Conservation (phyloP, 2,797 vertebrate species). For the Saxicola maurus region DNA sequence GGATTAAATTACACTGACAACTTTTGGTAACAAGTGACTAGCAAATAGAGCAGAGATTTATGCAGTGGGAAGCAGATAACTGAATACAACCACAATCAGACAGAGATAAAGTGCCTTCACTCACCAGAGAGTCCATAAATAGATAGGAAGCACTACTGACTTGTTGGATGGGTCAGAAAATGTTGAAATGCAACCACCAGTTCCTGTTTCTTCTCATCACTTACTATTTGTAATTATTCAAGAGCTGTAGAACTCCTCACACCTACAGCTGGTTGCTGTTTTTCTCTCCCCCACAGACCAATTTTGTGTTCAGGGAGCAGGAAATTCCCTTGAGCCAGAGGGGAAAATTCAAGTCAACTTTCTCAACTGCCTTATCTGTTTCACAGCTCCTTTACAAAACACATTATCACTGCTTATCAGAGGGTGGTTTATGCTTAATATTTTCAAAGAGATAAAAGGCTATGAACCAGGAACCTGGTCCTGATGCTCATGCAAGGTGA, state of each 20-base stretch:
- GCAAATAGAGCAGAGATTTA: background rate
- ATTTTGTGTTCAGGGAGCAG: fast-evolving
- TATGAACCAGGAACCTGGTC: background rate
- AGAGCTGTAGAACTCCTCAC: background rate
- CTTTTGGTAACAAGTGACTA: background rate
- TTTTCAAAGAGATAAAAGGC: constrained; percentile 13
- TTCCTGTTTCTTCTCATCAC: background rate
- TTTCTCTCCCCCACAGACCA: background rate
- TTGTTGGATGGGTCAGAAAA: background rate
- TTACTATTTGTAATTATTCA: background rate
- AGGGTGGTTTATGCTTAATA: background rate
- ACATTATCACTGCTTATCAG: background rate
- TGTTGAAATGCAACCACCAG: background rate
- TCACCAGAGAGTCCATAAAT: background rate
- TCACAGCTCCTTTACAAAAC: background rate
- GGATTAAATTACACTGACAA: background rate
- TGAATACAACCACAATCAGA: background rate
- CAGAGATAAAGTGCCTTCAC: background rate
- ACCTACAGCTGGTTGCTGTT: background rate
- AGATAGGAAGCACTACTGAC: background rate
- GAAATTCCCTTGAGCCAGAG: background rate
- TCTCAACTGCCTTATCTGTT: background rate
- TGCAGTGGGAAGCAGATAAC: background rate
- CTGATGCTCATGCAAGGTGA: background rate
- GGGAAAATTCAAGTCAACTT: background rate